Conservation (phyloP, 2,797 vertebrate genomes). For the Mus caroli region DNA sequence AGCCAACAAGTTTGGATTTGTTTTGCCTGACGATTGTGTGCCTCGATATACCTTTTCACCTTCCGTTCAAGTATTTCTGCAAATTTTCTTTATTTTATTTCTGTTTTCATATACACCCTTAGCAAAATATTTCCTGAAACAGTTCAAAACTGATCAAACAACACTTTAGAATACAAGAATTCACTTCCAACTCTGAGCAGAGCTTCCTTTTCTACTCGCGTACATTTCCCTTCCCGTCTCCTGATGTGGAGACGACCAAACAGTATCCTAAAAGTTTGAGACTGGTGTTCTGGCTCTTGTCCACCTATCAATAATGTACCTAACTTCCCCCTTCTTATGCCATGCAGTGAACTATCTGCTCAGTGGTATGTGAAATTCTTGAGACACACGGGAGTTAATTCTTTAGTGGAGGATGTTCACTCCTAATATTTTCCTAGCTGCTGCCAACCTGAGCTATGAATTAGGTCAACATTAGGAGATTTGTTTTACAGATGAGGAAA, state of each 20-base stretch:
- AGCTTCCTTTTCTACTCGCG: slow-evolving; percentile 38
- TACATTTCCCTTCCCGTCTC: slow-evolving; percentile 6
- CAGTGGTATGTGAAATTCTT: background rate
- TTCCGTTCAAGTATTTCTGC: background rate
- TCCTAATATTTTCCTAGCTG: slow-evolving; percentile 60
- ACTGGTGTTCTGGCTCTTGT: background rate
- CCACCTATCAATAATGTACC: background rate
- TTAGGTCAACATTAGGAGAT: slow-evolving; percentile 68
- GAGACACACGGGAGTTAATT: slow-evolving; percentile 26
- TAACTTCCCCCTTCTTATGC: no score
- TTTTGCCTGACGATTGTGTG: background rate
- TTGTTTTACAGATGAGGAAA: slow-evolving; percentile 77
- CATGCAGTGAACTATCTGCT: background rate
- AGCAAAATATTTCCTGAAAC: slow-evolving; percentile 59
- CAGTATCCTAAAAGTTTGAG: slow-evolving; percentile 27
- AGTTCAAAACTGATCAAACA: slow-evolving; percentile 1
- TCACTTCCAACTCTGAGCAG: background rate
- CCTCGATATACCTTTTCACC: background rate
- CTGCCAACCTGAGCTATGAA: slow-evolving; percentile 67
- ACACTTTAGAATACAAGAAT: background rate
- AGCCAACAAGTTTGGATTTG: background rate
- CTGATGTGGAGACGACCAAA: background rate
- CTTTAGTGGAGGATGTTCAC: slow-evolving; percentile 36
- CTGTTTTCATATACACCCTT: background rate
- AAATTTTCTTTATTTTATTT: background rate